These are phyloP conservation scores for Apomyelois bistriatella DNA, from an alignment of 2,888 invertebrate genomes.

Conservation along the genomic window DNA sequence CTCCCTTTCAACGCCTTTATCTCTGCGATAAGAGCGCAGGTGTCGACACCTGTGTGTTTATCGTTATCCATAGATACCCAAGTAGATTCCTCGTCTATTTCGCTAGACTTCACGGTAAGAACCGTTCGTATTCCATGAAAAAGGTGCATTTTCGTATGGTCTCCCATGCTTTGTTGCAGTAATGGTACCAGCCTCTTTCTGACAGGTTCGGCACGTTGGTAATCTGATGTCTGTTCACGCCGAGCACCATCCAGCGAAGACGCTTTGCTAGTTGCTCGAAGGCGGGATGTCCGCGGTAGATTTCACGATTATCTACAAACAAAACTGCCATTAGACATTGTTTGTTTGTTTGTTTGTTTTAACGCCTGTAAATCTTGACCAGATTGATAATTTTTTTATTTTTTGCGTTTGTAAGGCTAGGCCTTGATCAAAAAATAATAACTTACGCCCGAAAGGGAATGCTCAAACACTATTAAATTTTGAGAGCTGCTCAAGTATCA, in stretches of 20 bases:
- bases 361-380: too few relatives aligned
- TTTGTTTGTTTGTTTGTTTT: too few relatives aligned
- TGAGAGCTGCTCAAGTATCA: too few relatives aligned
- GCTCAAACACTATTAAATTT: too few relatives aligned
- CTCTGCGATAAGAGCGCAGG: slow-evolving; percentile 29
- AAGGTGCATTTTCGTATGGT: slow-evolving; percentile 90
- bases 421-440: too few relatives aligned
- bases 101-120: slow-evolving; percentile 79
- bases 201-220: slow-evolving; percentile 85
- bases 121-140: slow-evolving; percentile 90
- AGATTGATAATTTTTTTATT: too few relatives aligned
- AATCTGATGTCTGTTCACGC: slow-evolving; percentile 84
- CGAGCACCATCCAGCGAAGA: slow-evolving; percentile 84
- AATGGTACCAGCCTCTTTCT: slow-evolving; percentile 92
- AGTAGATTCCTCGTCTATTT: slow-evolving; percentile 15
- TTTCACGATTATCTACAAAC: slow-evolving; percentile 66
- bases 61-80: slow-evolving; percentile 28
- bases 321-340: background rate
- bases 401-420: too few relatives aligned
- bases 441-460: too few relatives aligned
- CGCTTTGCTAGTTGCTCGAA: slow-evolving; percentile 83
- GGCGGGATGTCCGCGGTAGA: slow-evolving; percentile 81
- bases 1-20: slow-evolving; percentile 33
- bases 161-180: slow-evolving; percentile 91
- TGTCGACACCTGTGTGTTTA: slow-evolving; percentile 39